Base-by-base conservation (phyloP, 2,113 vertebrate genomes). In the Narcine bancroftii region DNA sequence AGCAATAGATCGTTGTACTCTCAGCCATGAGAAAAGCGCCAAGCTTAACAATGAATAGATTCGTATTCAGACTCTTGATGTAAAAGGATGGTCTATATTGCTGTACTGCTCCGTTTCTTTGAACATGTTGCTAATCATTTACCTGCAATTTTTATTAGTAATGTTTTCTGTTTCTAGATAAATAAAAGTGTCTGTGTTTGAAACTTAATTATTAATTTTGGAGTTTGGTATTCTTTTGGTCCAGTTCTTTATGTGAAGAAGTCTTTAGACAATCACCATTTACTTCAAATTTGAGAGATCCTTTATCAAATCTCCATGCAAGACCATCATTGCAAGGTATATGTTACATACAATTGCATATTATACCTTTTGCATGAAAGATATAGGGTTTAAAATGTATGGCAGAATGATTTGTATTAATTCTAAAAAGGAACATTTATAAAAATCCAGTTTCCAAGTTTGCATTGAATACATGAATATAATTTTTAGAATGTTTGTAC, bases 241-340 rank as follows among this genome's bases (percentile, higher is more conserved):
- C 39, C 95, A 99, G 98, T 96, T 97, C 98, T 96, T 97, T 99
- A 96, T 96, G 96, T 94, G 98, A 99, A 94, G 98, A 99, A 93
- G 96, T 97, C 89, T 99, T 98, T 97, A 98, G 98, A 99, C 98
- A 99, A 99, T 99, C 98, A 96, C 97, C 98, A 33, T 98, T 98
- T 95, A 97, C 97, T 96, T 97, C 96, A 94, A 97, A 96, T 95
- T 97, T 98, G 94, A 99, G 98, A 97, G 98, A 98, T 94, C 96
- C 97, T 93, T 96, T 97, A 94, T 96, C 98, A 93, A 92, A 95
- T 94, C 97, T 97, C 92, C 98, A 97, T 29, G 96, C 96, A 95
- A 96, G 97, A 94, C 95, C 95, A 0, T 71, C 96, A 47, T 95
- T 96, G 92, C 95, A 97, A 95, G 98, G 99, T 99, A 96, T 93